Evolutionary conservation across 2,797 vertebrate species (phyloP).

Genomic region (Anguilla marmorata): DNA sequence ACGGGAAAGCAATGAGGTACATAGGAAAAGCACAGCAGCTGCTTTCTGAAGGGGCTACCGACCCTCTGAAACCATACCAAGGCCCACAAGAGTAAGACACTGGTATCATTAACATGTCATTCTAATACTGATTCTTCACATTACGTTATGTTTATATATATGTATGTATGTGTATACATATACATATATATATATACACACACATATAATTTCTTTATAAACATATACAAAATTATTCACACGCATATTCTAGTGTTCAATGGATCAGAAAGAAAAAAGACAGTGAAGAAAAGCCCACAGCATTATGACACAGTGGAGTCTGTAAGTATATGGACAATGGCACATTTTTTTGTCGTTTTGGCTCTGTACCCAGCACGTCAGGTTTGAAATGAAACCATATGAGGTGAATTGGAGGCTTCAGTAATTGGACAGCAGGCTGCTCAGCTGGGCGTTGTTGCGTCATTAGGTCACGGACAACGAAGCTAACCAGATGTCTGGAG

Average conservation of each 20-base stretch:
- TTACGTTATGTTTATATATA: constrained; percentile 24
- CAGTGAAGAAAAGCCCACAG: background rate
- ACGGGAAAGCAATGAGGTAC: background rate
- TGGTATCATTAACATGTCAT: constrained; percentile 5
- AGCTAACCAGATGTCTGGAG: too few species aligned
- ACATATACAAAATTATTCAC: constrained; percentile 40
- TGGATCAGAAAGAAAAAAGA: background rate
- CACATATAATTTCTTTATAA: constrained; percentile 25
- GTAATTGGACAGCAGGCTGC: too few species aligned
- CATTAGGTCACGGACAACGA: too few species aligned
- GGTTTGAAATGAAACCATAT: too few species aligned
- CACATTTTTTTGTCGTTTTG: too few species aligned
- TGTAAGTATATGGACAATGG: too few species aligned
- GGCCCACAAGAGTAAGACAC: background rate
- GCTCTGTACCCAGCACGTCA: too few species aligned
- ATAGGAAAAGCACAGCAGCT: background rate
- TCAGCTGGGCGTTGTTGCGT: too few species aligned
- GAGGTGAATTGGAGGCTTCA: too few species aligned
- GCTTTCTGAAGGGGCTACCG: background rate
- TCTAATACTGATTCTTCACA: constrained; percentile 22
- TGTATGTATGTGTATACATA: constrained; percentile 25
- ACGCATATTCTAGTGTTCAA: constrained; percentile 7
- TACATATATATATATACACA: too few species aligned
- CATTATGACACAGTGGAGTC: background rate
- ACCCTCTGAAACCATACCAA: background rate